Conservation (phyloP, 2,113 vertebrate species). For the Notothenia coriiceps region DNA sequence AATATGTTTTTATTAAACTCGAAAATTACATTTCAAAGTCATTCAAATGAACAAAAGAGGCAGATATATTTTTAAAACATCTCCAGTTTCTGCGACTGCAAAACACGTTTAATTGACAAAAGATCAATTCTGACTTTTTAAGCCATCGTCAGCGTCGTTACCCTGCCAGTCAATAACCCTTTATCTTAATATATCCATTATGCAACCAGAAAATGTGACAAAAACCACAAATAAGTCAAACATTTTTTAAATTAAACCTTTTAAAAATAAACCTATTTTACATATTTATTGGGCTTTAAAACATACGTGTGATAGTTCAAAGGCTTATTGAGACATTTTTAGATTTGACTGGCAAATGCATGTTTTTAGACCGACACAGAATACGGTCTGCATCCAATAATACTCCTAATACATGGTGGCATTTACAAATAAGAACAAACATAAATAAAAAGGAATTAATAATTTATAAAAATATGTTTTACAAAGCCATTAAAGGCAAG, state of each 20-base stretch:
- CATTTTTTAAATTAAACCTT: conserved; percentile 13
- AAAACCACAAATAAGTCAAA: conserved; percentile 12
- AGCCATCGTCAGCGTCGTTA: conserved; percentile 58
- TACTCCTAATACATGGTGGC: not conserved
- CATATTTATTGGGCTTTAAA: not conserved
- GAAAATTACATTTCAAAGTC: not conserved
- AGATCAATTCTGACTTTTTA: conserved; percentile 52
- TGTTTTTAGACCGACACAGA: conserved; percentile 4
- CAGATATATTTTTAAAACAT: not conserved
- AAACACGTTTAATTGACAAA: not conserved
- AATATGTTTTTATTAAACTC: conserved; percentile 33
- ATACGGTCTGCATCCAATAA: conserved; percentile 30
- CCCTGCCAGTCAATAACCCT: not conserved
- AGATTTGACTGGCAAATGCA: not conserved
- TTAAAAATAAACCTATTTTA: not conserved
- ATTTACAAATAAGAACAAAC: conserved; percentile 28
- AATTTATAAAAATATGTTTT: conserved; percentile 48
- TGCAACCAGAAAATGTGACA: not conserved
- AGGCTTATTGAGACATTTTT: not conserved
- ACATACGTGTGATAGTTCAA: not conserved
- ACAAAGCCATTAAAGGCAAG: conserved; percentile 31
- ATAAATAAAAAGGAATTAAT: conserved; percentile 42
- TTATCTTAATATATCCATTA: conserved; percentile 8
- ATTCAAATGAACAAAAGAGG: not conserved
- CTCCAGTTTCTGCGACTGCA: conserved; percentile 9